These are phyloP conservation scores for Microctenopoma stevenorrisi DNA, from an alignment of 2,797 vertebrate species.

Conservation along the genomic window DNA sequence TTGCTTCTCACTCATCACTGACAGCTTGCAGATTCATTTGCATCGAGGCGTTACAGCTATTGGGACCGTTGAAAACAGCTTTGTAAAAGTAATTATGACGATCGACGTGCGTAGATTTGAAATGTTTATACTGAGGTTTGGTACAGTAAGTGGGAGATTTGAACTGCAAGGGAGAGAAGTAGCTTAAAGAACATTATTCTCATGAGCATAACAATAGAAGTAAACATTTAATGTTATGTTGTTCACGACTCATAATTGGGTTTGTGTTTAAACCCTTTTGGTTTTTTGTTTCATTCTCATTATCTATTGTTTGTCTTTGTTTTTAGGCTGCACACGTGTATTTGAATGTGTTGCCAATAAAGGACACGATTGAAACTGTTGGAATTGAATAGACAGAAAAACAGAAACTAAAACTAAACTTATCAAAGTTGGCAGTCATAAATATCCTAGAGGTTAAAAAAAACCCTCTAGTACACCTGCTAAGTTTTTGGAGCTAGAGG, in stretches of 20 bases:
- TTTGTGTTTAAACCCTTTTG: background rate
- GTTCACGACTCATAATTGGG: too few species aligned
- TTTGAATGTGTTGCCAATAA: background rate
- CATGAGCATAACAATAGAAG: too few species aligned
- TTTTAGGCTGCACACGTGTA: background rate
- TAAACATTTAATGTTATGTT: too few species aligned
- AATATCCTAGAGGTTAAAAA: slow-evolving; percentile 9
- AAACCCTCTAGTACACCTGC: slow-evolving; percentile 47
- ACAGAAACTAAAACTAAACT: background rate
- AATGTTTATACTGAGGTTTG: slow-evolving; percentile 8
- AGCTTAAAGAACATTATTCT: background rate
- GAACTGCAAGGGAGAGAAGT: background rate
- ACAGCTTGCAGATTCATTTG: slow-evolving; percentile 13
- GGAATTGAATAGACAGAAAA: background rate
- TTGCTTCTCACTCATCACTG: slow-evolving; percentile 31
- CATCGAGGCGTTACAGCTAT: background rate
- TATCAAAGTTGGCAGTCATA: background rate
- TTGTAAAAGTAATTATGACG: slow-evolving; percentile 6
- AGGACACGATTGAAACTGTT: background rate
- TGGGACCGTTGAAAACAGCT: background rate
- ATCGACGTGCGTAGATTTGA: background rate
- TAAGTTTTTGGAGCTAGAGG: slow-evolving; percentile 38
- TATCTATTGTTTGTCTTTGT: too few species aligned
- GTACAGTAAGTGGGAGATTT: background rate
- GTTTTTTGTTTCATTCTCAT: background rate